Evolutionary conservation across 2,113 vertebrate species (phyloP).

Genomic region (Smithornis capensis): DNA sequence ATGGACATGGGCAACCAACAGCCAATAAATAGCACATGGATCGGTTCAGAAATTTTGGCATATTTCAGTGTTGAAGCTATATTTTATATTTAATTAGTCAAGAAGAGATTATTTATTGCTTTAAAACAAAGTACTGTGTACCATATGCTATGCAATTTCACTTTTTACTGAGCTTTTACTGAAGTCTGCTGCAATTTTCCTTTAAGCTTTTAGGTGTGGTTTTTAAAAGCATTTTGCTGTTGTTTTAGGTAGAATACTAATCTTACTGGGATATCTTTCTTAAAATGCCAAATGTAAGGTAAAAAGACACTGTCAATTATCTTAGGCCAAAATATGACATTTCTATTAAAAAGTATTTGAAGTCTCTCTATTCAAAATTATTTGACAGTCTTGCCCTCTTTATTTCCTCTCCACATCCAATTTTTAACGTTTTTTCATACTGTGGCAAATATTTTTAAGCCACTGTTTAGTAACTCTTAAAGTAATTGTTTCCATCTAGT

Average conservation of each 20-base stretch:
- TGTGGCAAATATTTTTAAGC: background rate
- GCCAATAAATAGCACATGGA: background rate
- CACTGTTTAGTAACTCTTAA: background rate
- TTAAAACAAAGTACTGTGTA: constrained; percentile 9
- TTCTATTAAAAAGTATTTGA: background rate
- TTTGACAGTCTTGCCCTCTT: background rate
- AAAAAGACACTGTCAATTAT: background rate
- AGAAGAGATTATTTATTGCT: constrained; percentile 29
- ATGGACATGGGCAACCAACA: background rate
- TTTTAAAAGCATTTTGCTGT: constrained; percentile 29
- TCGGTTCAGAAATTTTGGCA: background rate
- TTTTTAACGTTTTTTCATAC: background rate
- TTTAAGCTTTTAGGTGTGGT: background rate
- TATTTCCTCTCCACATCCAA: background rate
- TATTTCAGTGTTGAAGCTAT: constrained; percentile 3
- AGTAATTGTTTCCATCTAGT: background rate
- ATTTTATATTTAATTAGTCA: constrained; percentile 7
- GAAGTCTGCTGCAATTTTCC: background rate
- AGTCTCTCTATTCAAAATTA: background rate
- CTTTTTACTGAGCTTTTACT: background rate
- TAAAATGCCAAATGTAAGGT: constrained; percentile 39
- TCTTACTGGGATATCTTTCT: constrained; percentile 8
- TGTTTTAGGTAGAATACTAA: constrained; percentile 34
- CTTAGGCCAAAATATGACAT: background rate
- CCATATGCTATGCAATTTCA: background rate